Evolutionary conservation across 1,140 invertebrate species (phyloP).

Genomic region (Caerostris darwini): DNA sequence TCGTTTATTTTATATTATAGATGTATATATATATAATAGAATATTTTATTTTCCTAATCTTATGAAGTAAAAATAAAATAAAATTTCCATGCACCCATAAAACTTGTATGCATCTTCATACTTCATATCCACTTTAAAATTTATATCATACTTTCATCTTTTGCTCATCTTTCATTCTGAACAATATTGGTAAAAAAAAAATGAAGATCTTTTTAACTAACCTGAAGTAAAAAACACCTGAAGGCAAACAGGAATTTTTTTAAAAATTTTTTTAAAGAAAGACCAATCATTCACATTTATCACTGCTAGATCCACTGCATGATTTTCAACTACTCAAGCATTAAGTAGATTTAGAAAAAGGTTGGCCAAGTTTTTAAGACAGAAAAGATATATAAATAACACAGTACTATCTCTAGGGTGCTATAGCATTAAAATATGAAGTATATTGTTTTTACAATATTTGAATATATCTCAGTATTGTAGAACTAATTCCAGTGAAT

Average conservation of each 20-base stretch:
- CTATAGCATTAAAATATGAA: slow-evolving; percentile 18
- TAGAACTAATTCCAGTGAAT: slow-evolving; percentile 13
- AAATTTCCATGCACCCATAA: background rate
- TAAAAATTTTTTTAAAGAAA: slow-evolving; percentile 7
- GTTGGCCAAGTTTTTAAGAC: background rate
- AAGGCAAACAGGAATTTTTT: background rate
- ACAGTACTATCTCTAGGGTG: background rate
- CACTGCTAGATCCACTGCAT: slow-evolving; percentile 35
- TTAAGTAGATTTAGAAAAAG: background rate
- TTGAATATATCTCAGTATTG: background rate
- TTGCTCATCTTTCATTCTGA: slow-evolving; percentile 1
- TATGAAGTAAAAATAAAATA: background rate
- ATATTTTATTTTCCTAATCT: slow-evolving; percentile 15
- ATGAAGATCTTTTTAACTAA: background rate
- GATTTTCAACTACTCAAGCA: slow-evolving; percentile 31
- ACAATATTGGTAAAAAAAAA: background rate
- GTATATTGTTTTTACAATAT: slow-evolving; percentile 23
- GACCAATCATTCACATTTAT: slow-evolving; percentile 13
- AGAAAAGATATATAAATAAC: background rate
- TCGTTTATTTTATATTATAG: background rate
- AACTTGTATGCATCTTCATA: background rate
- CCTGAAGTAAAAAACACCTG: background rate
- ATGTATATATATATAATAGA: background rate
- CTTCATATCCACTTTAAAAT: background rate
- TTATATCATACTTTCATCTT: background rate